Evolutionary conservation across 2,113 vertebrate species (phyloP), one percentile per base, ranked within the genome.

Genomic region (Carassius gibelio): DNA sequence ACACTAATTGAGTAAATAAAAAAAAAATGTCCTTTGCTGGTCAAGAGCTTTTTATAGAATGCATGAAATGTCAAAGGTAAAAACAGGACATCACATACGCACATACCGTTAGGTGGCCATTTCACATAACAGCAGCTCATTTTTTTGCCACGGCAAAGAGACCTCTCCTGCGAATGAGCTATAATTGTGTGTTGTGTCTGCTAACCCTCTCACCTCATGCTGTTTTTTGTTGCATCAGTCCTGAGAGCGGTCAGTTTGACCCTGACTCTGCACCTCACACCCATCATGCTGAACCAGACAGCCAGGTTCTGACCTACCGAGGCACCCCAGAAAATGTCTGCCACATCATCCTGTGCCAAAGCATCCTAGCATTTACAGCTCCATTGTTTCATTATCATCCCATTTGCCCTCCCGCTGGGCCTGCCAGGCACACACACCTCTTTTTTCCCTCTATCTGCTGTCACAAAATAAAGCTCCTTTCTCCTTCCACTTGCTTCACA

Each of bases 301-400:
- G 77, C 45, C 71, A 69, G n/a, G 26, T 81, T 76, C 77, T 86
- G 84, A 86, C 55, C 84, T 66, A 77, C 21, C 6, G 50, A 78
- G 30, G 34, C 42, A 78, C 77, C 30, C 8, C 23, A n/a, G 68
- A 81, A 86, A 62, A 81, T 48, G 55, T 62, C 52, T 81, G 23
- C 84, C 76, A 74, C 80, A 14, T 82, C 45, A 17, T 82, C 80
- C 45, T 82, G 26, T 81, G 23, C 59, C 78, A 66, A 45, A 30
- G n/a, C 78, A 50, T 66, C 13, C 59, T 45, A 34, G 64, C 62
- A 69, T 82, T 82, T 69, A 82, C 45, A 52, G 42, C 45, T 17
- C 62, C 80, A 82, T 69, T 82, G 64, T 82, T 82, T 82, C 80
- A 82, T 82, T 82, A 82, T 82, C 64, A 82, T 66, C 26, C 61